Evolutionary conservation across 2,888 invertebrate species (phyloP).

Genomic region (Rotaria macrura): DNA sequence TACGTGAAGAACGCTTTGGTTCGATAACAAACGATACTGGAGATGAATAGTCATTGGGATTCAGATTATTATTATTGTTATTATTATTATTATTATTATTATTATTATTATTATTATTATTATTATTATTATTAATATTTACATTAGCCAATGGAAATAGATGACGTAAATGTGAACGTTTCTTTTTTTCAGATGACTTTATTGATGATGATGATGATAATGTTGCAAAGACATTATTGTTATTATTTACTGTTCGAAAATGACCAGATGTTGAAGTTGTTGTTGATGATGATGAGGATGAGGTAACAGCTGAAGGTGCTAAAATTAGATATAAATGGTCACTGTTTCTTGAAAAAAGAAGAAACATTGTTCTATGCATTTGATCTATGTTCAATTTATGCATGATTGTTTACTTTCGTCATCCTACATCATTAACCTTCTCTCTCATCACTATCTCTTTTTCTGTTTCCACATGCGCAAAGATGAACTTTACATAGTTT

Average conservation of each 20-base stretch:
- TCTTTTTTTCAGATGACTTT: neutral
- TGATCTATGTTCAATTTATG: neutral
- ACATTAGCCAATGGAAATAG: neutral
- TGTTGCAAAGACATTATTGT: neutral
- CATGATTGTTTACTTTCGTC: neutral
- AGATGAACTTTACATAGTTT: neutral
- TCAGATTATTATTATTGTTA: neutral
- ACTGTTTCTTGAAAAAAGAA: no score
- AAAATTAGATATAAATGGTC: neutral
- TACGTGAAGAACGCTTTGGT: neutral
- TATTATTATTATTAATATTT: neutral
- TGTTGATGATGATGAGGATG: neutral
- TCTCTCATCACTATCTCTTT: neutral
- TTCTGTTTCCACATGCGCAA: neutral
- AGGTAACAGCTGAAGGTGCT: neutral
- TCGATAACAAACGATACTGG: neutral
- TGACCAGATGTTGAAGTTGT: neutral
- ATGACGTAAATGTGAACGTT: neutral
- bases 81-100: neutral
- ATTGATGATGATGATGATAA: neutral
- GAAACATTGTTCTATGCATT: neutral
- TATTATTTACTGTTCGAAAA: slow-evolving; percentile 2
- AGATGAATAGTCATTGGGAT: neutral
- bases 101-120: neutral
- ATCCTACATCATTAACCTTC: neutral